A percentile compares a stretch with the other conserved stretches of the same genome.
phyloP scores from a whole-genome alignment of 64 coral and sea anemone species.

The Pocillopora damicornis region DNA sequence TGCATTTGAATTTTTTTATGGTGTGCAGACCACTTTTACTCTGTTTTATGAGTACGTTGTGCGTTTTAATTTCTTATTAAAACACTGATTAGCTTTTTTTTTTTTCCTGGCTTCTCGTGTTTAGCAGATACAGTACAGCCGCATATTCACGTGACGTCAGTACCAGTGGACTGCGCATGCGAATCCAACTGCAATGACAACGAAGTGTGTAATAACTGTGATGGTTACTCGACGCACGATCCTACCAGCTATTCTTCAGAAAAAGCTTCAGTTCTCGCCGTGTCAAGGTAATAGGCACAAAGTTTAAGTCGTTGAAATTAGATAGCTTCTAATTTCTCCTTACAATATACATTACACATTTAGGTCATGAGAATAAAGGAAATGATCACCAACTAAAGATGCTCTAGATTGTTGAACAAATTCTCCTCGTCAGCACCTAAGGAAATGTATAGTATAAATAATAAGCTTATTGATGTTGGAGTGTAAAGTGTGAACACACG shows the following conservation, averaged over 20 bases:
- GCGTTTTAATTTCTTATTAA: no score
- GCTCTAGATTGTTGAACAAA: no score
- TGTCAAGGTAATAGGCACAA: constrained; percentile 27
- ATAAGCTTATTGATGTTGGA: no score
- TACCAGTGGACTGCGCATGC: constrained; percentile 10
- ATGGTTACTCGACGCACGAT: constrained; percentile 9
- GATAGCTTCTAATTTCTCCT: not conserved
- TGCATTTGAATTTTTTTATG: no score
- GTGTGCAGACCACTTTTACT: no score
- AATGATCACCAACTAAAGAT: no score
- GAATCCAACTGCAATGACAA: constrained; percentile 20
- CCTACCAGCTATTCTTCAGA: constrained; percentile 10
- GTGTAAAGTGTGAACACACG: no score
- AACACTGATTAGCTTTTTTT: not conserved
- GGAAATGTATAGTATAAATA: no score
- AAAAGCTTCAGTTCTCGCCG: constrained; percentile 28
- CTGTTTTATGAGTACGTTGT: no score
- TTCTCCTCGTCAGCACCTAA: no score
- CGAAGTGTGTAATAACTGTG: not conserved
- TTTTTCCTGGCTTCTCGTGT: not conserved
- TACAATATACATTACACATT: no score
- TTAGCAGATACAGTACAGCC: constrained; percentile 38
- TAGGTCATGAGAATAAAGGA: no score
- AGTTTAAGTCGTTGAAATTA: not conserved
- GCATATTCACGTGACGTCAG: constrained; percentile 61